These are phyloP conservation scores for Xyliphius kryptos DNA, from an alignment of 2,113 vertebrate genomes.

Conservation along the genomic window DNA sequence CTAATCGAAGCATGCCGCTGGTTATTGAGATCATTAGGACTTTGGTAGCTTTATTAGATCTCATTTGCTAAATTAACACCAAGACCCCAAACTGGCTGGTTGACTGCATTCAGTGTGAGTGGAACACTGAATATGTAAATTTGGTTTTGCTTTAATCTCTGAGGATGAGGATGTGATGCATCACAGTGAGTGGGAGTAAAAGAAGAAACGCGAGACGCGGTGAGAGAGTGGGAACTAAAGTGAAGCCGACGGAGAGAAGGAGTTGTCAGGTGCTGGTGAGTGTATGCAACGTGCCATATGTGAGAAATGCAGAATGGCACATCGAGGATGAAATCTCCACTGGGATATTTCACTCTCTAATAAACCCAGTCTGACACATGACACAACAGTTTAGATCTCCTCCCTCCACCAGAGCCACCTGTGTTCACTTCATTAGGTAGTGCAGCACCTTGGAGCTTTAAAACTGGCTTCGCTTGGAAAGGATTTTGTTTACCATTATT, in stretches of 20 bases:
- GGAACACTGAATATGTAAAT: background rate
- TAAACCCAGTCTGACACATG: constrained; percentile 30
- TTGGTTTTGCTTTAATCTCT: background rate
- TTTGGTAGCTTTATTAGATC: no score
- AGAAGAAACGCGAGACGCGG: background rate
- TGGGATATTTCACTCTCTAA: constrained; percentile 14
- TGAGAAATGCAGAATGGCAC: background rate
- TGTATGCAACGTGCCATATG: background rate
- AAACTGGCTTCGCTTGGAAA: no score
- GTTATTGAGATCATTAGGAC: no score
- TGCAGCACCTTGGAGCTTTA: background rate
- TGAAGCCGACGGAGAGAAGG: constrained; percentile 4
- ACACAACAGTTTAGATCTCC: constrained; percentile 23
- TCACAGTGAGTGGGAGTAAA: background rate
- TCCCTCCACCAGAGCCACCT: constrained; percentile 5
- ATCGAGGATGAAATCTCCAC: background rate
- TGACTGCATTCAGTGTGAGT: background rate
- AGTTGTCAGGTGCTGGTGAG: background rate
- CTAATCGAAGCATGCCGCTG: no score
- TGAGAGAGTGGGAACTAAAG: background rate
- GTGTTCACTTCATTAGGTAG: background rate
- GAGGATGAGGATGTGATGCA: background rate
- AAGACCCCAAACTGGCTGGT: background rate
- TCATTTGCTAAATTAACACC: background rate
- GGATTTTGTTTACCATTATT: no score